Conservation (phyloP, 2,888 invertebrate genomes). For the Troglohyphantes excavatus region DNA sequence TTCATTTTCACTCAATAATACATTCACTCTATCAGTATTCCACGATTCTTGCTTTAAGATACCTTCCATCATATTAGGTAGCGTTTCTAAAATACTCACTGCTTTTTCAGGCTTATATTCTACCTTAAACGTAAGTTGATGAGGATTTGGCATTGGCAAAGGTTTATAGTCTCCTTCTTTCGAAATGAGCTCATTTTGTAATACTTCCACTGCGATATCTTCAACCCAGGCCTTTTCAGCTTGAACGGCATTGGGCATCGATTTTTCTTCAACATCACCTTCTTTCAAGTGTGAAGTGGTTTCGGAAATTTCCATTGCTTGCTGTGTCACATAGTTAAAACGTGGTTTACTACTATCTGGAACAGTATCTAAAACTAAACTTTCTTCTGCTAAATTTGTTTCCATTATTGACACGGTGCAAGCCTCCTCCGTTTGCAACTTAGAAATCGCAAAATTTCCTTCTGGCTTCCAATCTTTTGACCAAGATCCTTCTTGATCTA, state of each 20-base stretch:
- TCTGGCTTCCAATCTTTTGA: conserved; percentile 80
- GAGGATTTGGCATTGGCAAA: conserved; percentile 49
- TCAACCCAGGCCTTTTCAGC: conserved; percentile 61
- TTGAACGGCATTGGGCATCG: conserved; percentile 29
- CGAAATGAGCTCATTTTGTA: conserved; percentile 60
- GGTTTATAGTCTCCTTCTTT: conserved; percentile 78
- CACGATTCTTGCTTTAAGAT: conserved; percentile 39
- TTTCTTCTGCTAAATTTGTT: conserved; percentile 75
- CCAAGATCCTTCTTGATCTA: conserved; percentile 81
- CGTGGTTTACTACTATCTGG: conserved; percentile 80
- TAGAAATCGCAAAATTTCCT: conserved; percentile 60
- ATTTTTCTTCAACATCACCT: conserved; percentile 42
- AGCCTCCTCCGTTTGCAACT: conserved; percentile 62
- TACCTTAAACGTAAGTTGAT: conserved; percentile 23
- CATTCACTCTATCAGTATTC: conserved; percentile 45
- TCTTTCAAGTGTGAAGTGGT: conserved; percentile 75
- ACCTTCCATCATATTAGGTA: conserved; percentile 77
- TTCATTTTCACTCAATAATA: conserved; percentile 68
- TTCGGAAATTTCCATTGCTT: conserved; percentile 75
- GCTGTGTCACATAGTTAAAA: conserved; percentile 53
- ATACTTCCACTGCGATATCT: conserved; percentile 73
- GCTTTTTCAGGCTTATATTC: conserved; percentile 74
- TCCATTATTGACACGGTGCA: conserved; percentile 68
- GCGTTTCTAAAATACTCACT: conserved; percentile 74
- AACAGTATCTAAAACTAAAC: conserved; percentile 80